These are phyloP conservation scores for Eucera pruinosa DNA, from an alignment of 2,888 invertebrate species.

Conservation along the genomic window DNA sequence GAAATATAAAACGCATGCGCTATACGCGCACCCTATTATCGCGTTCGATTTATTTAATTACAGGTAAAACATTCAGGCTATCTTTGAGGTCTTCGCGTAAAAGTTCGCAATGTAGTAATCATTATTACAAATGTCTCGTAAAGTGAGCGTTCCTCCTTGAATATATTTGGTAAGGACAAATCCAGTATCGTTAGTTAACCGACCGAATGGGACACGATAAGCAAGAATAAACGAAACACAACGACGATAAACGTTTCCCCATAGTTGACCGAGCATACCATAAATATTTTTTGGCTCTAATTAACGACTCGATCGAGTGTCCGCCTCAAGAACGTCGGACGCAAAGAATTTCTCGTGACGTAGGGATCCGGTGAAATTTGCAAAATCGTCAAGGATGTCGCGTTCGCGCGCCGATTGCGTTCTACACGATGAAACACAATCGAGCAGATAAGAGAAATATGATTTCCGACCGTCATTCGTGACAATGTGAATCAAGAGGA, in stretches of 20 bases:
- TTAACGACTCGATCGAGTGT: slow-evolving; percentile 28
- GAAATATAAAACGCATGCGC: no score
- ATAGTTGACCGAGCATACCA: background rate
- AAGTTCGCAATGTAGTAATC: no score
- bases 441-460: slow-evolving; percentile 38
- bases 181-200: background rate
- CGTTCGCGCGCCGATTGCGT: slow-evolving; percentile 24
- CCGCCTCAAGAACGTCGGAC: background rate
- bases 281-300: background rate
- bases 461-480: slow-evolving; percentile 21
- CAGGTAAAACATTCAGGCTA: no score
- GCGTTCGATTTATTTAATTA: no score
- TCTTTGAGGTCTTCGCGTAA: no score
- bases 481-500: slow-evolving; percentile 23
- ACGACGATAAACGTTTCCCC: background rate
- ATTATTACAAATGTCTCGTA: no score
- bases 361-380: slow-evolving; percentile 24
- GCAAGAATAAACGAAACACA: background rate
- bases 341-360: slow-evolving; percentile 42
- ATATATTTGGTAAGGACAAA: background rate
- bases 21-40: no score
- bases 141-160: background rate
- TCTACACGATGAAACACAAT: slow-evolving; percentile 22
- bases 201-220: background rate
- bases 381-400: slow-evolving; percentile 40